These are phyloP conservation scores for Julus scandinavius DNA, from an alignment of 2,888 invertebrate genomes.

Conservation along the genomic window DNA sequence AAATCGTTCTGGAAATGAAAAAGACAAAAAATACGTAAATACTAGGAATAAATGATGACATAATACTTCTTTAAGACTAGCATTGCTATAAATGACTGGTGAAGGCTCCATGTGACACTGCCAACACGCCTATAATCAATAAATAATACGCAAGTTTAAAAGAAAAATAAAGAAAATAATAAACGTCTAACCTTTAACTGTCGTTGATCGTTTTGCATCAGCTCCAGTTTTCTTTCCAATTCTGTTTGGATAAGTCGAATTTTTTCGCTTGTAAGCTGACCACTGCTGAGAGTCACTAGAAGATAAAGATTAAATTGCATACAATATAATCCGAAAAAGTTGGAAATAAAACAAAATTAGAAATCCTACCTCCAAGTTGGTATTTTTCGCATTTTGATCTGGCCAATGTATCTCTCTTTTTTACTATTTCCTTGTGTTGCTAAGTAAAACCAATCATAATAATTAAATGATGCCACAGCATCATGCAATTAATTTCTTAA, in stretches of 20 bases:
- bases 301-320: not conserved
- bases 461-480: not conserved
- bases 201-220: not conserved
- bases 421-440: constrained; percentile 13
- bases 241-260: not conserved
- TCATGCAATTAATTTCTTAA: not conserved
- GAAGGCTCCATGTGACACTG: too few relatives aligned
- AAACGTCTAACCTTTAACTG: not conserved
- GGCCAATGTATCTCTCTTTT: constrained; percentile 10
- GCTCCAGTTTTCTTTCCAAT: constrained; percentile 6
- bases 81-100: too few relatives aligned
- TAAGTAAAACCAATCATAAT: not conserved
- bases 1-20: constrained; percentile 26
- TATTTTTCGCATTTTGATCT: not conserved
- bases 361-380: not conserved
- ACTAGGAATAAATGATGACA: too few relatives aligned
- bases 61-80: too few relatives aligned
- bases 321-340: not conserved
- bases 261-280: not conserved
- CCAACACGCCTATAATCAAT: too few relatives aligned
- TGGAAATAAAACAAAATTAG: not conserved
- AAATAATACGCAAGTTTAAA: not conserved
- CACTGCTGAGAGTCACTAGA: not conserved
- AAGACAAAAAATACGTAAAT: too few relatives aligned
- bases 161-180: not conserved